Evolutionary conservation across 2,888 invertebrate species (phyloP), one percentile per base, ranked within the genome.

Genomic region (Erebia epiphron): DNA sequence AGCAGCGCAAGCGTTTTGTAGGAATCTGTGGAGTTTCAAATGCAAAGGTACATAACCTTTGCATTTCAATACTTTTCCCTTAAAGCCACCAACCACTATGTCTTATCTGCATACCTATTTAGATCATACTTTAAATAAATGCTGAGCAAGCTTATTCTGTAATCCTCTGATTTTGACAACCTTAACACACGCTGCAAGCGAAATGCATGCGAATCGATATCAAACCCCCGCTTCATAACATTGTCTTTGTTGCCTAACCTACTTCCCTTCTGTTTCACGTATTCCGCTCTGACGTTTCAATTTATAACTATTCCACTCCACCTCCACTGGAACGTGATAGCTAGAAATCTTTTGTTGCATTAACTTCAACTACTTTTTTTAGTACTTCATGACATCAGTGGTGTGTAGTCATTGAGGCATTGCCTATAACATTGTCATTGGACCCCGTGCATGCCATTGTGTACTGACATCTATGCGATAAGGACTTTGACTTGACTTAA

Each of bases 151-250:
- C 35, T 35, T 50, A 50, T 5, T 50, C 5, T n/a, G 18, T 18
- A 54, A 54, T 10, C 18, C 54, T 18, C 54, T 54, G 11, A 14
- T 52, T 35, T 52, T 35, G 35, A 52, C 52, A 54, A 52, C 58
- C 57, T 66, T 57, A 57, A 77, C 75, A 78, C 77, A 68, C 72
- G 74, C 79, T 82, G 81, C 83, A 79, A 82, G 80, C 85, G 83
- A 87, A 89, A 87, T 92, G 90, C 92, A 92, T 85, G 82, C 85
- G 88, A 92, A 92, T 92, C 92, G 88, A 92, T 92, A 89, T 83
- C 80, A 78, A 79, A 79, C 85, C 83, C 83, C 83, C 83, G 82
- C 85, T 87, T 86, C 85, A 83, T 86, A 88, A 86, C 86, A 85
- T 86, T 88, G 88, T 90, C 90, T 90, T 89, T 89, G 90, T 91